phyloP scores from a whole-genome alignment of 2,888 invertebrate species.

The Nezara viridula region DNA sequence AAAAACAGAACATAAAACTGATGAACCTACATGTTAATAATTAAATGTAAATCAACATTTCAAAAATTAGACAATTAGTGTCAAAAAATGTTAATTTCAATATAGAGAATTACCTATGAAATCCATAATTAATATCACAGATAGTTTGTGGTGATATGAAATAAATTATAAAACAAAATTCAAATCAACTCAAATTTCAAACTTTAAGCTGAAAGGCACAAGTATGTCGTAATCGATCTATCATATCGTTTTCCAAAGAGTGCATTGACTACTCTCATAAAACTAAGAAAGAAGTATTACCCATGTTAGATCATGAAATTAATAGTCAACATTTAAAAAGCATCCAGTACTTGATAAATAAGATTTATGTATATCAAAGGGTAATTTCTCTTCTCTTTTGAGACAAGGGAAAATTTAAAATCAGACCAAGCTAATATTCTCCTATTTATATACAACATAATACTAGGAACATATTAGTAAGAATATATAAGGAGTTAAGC shows the following conservation, averaged over 20 bases:
- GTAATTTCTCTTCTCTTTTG: too few relatives aligned
- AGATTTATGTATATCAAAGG: too few relatives aligned
- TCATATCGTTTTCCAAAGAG: neutral
- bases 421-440: too few relatives aligned
- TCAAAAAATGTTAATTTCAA: neutral
- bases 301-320: too few relatives aligned
- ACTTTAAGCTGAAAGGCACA: neutral
- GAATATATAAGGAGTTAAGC: too few relatives aligned
- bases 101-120: neutral
- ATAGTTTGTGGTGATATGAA: neutral
- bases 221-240: neutral
- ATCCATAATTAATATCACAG: neutral
- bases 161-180: neutral
- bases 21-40: neutral
- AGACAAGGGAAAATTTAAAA: too few relatives aligned
- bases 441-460: too few relatives aligned
- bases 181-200: neutral
- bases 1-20: neutral
- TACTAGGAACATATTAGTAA: too few relatives aligned
- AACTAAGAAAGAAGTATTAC: too few relatives aligned
- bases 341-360: too few relatives aligned
- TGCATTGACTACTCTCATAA: neutral
- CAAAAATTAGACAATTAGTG: neutral
- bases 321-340: too few relatives aligned
- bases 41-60: neutral